A percentile compares a stretch with the other conserved stretches of the same genome.
Conservation (phyloP, 1,140 invertebrate species). For the Platorchestia sp. region DNA sequence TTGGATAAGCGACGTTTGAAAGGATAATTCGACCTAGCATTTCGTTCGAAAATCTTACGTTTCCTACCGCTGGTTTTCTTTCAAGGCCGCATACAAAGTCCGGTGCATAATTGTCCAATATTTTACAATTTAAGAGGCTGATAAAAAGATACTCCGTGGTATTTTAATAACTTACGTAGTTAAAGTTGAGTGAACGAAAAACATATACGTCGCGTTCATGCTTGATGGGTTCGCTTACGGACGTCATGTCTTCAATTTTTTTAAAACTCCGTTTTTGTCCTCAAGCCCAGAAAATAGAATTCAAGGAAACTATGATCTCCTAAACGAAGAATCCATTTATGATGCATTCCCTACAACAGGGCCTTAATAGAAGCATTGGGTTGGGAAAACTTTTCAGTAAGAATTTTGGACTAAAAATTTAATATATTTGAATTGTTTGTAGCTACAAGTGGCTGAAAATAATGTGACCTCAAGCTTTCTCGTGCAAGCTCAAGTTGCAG, state of each 20-base stretch:
- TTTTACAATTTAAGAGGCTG: background rate
- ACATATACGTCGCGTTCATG: background rate
- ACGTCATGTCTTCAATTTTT: background rate
- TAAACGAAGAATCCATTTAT: too few relatives aligned
- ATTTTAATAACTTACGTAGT: background rate
- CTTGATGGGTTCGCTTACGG: background rate
- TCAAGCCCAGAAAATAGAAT: background rate
- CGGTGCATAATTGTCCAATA: background rate
- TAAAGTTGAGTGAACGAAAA: background rate
- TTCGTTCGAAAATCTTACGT: background rate
- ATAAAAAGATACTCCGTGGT: background rate
- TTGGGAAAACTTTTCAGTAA: background rate
- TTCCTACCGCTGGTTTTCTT: background rate
- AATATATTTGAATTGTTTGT: background rate
- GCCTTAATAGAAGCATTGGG: background rate
- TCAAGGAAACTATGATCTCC: background rate
- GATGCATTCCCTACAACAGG: too few relatives aligned
- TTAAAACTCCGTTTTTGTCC: background rate
- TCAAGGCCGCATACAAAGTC: background rate
- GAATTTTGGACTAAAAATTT: background rate
- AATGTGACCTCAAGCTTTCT: too few relatives aligned
- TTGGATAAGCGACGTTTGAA: background rate
- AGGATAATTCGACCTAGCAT: background rate
- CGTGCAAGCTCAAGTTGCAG: too few relatives aligned
- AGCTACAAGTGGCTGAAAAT: background rate